Percentiles rank a stretch among this genome's conserved stretches.
Evolutionary conservation across 2,888 invertebrate genomes (phyloP).

Genomic region (Zelleria hepariella): DNA sequence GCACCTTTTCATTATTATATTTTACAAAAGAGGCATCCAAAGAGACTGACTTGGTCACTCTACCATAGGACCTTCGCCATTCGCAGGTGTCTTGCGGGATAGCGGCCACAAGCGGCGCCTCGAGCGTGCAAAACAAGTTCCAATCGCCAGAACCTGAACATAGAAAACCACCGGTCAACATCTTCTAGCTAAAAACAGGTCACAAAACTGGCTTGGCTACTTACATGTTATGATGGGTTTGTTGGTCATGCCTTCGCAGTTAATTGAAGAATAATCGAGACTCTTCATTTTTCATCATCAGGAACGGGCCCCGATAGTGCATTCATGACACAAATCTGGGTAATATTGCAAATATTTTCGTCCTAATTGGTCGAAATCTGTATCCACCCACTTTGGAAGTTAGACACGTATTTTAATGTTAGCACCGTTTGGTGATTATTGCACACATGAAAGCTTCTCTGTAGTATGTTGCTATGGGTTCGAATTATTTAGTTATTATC

Average conservation of each 20-base stretch:
- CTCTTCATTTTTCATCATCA: slow-evolving; percentile 75
- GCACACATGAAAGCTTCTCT: not conserved
- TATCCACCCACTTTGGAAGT: slow-evolving; percentile 57
- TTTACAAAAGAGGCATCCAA: slow-evolving; percentile 86
- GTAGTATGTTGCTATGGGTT: not conserved
- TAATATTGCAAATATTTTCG: slow-evolving; percentile 27
- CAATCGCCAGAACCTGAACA: slow-evolving; percentile 86
- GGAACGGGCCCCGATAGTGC: slow-evolving; percentile 39
- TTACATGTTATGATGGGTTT: slow-evolving; percentile 83
- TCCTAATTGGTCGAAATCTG: slow-evolving; percentile 30
- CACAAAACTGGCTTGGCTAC: slow-evolving; percentile 27
- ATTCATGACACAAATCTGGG: slow-evolving; percentile 47
- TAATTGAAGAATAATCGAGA: slow-evolving; percentile 58
- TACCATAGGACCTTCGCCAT: slow-evolving; percentile 92
- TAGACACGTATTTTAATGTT: not conserved
- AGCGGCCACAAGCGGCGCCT: slow-evolving; percentile 81
- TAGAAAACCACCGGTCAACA: not conserved
- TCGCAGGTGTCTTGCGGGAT: slow-evolving; percentile 91
- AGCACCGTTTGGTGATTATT: not conserved
- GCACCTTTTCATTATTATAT: slow-evolving; percentile 81
- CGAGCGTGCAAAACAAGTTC: slow-evolving; percentile 86
- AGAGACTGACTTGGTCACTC: slow-evolving; percentile 87
- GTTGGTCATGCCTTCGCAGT: slow-evolving; percentile 75
- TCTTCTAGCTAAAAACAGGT: not conserved
- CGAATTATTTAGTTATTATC: slow-evolving; percentile 16